Conservation (phyloP, 2,888 invertebrate genomes). For the Steinernema scapterisci region DNA sequence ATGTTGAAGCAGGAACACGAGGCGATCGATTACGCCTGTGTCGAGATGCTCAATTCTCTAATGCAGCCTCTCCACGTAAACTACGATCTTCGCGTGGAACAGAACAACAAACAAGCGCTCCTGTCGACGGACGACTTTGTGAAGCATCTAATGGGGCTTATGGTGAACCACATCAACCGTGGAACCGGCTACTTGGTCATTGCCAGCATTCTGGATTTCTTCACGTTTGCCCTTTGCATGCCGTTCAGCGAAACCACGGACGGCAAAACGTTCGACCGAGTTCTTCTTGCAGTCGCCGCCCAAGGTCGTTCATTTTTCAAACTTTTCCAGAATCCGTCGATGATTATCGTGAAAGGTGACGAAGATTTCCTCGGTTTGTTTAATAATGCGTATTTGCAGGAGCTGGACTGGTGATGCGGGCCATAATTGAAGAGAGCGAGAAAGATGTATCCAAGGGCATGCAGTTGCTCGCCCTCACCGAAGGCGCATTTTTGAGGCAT, state of each 20-base stretch:
- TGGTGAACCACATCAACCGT: constrained; percentile 86
- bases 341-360: constrained; percentile 91
- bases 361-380: not conserved
- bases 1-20: constrained; percentile 85
- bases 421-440: constrained; percentile 95
- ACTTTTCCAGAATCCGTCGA: constrained; percentile 89
- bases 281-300: constrained; percentile 83
- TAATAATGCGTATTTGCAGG: constrained; percentile 39
- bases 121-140: constrained; percentile 88
- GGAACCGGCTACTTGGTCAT: constrained; percentile 94
- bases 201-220: constrained; percentile 94
- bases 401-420: constrained; percentile 93
- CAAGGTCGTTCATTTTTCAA: constrained; percentile 88
- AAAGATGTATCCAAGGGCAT: constrained; percentile 87
- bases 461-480: constrained; percentile 89
- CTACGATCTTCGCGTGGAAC: constrained; percentile 94
- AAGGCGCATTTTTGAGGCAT: constrained; percentile 92
- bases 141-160: constrained; percentile 89
- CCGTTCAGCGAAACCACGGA: constrained; percentile 99
- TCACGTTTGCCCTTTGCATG: constrained; percentile 95
- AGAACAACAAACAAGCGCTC: constrained; percentile 85
- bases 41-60: constrained; percentile 95
- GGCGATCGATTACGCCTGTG: constrained; percentile 90
- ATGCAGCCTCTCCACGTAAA: constrained; percentile 95
- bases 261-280: constrained; percentile 80